phyloP scores from a whole-genome alignment of 23 tunicate genomes.

The Halocynthia aurantium region DNA sequence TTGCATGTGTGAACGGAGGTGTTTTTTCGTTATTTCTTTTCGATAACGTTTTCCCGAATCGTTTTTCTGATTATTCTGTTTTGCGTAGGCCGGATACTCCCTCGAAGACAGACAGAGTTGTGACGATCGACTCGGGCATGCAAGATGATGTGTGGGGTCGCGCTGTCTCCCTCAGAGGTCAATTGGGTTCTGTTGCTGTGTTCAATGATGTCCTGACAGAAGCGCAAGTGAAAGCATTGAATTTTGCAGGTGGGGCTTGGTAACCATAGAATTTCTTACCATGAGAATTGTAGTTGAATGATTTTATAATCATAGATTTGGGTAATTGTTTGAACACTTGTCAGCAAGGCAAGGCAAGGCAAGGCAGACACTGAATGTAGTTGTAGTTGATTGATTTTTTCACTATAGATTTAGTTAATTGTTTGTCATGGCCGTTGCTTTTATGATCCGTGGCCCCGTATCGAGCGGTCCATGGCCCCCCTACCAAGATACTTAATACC shows the following conservation, averaged over 20 bases:
- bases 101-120: slow-evolving; percentile 68
- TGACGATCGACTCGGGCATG: slow-evolving; percentile 71
- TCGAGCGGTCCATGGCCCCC: too few species aligned
- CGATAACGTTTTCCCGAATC: background rate
- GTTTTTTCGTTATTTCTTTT: background rate
- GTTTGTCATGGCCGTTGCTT: too few species aligned
- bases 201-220: slow-evolving; percentile 75
- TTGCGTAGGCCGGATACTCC: slow-evolving; percentile 12
- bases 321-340: background rate
- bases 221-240: slow-evolving; percentile 48
- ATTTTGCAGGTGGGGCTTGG: slow-evolving; percentile 32
- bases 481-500: too few species aligned
- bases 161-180: slow-evolving; percentile 79
- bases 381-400: too few species aligned
- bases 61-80: background rate
- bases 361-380: too few species aligned
- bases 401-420: too few species aligned
- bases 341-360: too few species aligned
- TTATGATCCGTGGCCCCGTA: too few species aligned
- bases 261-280: background rate
- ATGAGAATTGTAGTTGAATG: background rate
- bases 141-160: slow-evolving; percentile 94
- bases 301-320: background rate
- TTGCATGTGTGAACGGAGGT: too few species aligned
- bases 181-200: slow-evolving; percentile 67